These are phyloP conservation scores for Stercorarius parasiticus DNA, from an alignment of 2,113 vertebrate genomes.

Conservation along the genomic window DNA sequence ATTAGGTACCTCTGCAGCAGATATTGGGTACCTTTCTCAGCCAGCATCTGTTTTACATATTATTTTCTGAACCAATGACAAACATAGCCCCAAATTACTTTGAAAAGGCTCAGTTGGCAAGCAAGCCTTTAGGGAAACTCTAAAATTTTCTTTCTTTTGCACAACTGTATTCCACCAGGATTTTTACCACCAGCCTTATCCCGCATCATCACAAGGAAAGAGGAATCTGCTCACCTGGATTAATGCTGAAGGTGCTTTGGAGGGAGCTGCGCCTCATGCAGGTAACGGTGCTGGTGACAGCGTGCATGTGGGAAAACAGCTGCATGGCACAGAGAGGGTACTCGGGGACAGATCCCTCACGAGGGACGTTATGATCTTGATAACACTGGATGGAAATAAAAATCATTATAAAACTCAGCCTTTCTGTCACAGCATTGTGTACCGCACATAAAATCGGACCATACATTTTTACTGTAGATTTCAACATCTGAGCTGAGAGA, in stretches of 20 bases:
- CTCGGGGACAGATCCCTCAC: constrained; percentile 69
- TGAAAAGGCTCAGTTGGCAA: neutral
- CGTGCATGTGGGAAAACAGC: constrained; percentile 92
- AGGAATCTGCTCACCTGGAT: constrained; percentile 75
- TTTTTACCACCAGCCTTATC: neutral
- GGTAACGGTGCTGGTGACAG: constrained; percentile 86
- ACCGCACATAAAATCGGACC: neutral
- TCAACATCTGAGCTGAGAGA: neutral
- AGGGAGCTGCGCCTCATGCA: constrained; percentile 91
- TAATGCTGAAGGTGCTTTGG: constrained; percentile 87
- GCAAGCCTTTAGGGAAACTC: neutral
- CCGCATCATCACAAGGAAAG: neutral
- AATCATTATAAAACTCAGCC: neutral
- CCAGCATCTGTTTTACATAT: neutral
- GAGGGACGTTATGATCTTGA: constrained; percentile 77
- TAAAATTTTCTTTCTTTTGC: neutral
- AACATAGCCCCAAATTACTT: neutral
- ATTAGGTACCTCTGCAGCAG: neutral
- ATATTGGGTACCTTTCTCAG: neutral
- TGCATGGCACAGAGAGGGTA: constrained; percentile 95
- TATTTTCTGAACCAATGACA: neutral
- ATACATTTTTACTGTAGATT: neutral
- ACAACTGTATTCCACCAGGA: no score
- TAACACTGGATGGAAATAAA: constrained; percentile 79
- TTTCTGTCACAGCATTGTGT: rapidly evolving